These are phyloP conservation scores for Sinopyrophorus schimmeli DNA, from an alignment of 2,888 invertebrate genomes.

Conservation along the genomic window DNA sequence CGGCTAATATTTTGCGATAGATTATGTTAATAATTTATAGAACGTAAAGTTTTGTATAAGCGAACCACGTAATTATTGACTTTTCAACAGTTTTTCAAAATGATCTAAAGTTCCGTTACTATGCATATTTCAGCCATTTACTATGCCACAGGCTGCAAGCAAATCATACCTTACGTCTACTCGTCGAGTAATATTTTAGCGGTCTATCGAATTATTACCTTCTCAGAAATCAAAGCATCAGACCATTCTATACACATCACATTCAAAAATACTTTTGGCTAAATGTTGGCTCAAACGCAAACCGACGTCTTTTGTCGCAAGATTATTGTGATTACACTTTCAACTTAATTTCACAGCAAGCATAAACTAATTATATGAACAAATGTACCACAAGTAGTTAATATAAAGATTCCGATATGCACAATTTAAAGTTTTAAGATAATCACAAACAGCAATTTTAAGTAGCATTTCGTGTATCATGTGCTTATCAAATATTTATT, in stretches of 20 bases:
- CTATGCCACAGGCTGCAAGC: constrained; percentile 23
- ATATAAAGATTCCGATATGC: too few species aligned
- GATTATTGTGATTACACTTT: too few species aligned
- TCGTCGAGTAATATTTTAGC: constrained; percentile 27
- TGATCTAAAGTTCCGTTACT: constrained; percentile 25
- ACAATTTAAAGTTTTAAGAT: too few species aligned
- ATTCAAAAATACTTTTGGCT: too few species aligned
- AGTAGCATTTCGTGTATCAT: constrained; percentile 55
- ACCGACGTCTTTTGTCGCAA: too few species aligned
- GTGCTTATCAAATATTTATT: constrained; percentile 55
- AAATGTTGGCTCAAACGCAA: too few species aligned
- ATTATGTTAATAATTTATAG: constrained; percentile 30
- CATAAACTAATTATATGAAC: too few species aligned
- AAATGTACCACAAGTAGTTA: too few species aligned
- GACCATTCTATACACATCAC: too few species aligned
- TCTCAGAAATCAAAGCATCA: constrained; percentile 24
- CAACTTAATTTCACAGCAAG: too few species aligned
- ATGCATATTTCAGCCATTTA: constrained; percentile 26
- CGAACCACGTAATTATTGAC: constrained; percentile 30
- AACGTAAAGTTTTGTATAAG: constrained; percentile 25
- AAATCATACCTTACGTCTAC: constrained; percentile 30
- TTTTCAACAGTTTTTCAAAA: constrained; percentile 33
- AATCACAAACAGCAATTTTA: constrained; percentile 48
- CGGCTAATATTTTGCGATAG: constrained; percentile 29
- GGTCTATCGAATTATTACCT: constrained; percentile 24